Conservation (phyloP, 2,113 vertebrate species). For the Halcyon senegalensis region DNA sequence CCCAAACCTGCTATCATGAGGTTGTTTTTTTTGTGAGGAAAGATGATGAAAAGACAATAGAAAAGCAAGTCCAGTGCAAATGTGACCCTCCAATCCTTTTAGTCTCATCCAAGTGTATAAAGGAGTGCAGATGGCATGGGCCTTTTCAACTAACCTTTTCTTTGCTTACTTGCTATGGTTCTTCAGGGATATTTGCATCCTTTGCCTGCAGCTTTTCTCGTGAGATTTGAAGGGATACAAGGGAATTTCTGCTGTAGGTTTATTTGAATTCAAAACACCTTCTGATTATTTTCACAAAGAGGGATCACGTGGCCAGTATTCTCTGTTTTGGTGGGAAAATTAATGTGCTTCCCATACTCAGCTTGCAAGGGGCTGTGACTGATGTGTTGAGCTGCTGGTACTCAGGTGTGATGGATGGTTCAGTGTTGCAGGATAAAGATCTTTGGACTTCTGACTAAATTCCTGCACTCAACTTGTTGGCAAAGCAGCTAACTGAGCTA, state of each 20-base stretch:
- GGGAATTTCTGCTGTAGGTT: neutral
- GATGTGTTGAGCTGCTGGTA: neutral
- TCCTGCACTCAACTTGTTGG: neutral
- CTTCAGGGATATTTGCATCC: neutral
- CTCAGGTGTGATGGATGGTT: neutral
- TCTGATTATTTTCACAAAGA: neutral
- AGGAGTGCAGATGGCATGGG: neutral
- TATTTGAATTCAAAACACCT: neutral
- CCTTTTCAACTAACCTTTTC: neutral
- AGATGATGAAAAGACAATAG: neutral
- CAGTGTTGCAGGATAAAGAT: neutral
- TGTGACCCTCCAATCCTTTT: neutral
- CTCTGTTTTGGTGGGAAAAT: neutral
- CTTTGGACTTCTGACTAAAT: neutral
- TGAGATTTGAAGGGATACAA: neutral
- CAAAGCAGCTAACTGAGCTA: neutral
- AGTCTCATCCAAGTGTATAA: neutral
- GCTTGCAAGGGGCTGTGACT: neutral
- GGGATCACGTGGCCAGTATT: neutral
- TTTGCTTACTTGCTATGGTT: neutral
- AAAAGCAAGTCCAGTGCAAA: neutral
- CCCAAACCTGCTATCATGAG: neutral
- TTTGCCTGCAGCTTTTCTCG: constrained; percentile 9
- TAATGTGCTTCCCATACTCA: neutral
- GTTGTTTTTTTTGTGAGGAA: neutral